Evolutionary conservation across 2,888 invertebrate species (phyloP).

Genomic region (Polia nebulosa): DNA sequence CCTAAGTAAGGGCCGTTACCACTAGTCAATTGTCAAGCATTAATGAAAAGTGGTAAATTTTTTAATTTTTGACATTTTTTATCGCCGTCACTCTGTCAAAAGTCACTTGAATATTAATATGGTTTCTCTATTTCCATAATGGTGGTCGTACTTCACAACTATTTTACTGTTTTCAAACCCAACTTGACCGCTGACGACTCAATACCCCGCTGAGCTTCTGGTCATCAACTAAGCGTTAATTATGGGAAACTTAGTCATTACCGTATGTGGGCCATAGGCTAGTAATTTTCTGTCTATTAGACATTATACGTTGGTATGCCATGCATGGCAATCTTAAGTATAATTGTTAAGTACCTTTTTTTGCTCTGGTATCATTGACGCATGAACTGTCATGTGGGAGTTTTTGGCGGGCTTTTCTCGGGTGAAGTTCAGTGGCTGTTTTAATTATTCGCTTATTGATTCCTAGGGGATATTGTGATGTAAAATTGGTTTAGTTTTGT

Average conservation of each 20-base stretch:
- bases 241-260: slow-evolving; percentile 56
- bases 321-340: slow-evolving; percentile 11
- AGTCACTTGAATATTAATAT: not conserved
- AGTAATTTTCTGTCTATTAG: slow-evolving; percentile 47
- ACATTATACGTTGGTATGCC: slow-evolving; percentile 11
- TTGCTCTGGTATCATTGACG: not conserved
- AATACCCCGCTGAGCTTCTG: slow-evolving; percentile 54
- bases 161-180: slow-evolving; percentile 18
- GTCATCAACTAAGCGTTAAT: slow-evolving; percentile 50
- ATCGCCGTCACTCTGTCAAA: too few relatives aligned
- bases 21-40: too few relatives aligned
- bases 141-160: slow-evolving; percentile 9
- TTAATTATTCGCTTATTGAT: too few relatives aligned
- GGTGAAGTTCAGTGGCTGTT: too few relatives aligned
- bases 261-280: slow-evolving; percentile 21
- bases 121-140: slow-evolving; percentile 20
- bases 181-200: slow-evolving; percentile 41
- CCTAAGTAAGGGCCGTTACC: too few relatives aligned
- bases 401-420: too few relatives aligned
- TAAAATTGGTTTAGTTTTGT: too few relatives aligned
- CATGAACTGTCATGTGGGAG: not conserved
- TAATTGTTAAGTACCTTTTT: slow-evolving; percentile 24
- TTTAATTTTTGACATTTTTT: too few relatives aligned
- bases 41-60: too few relatives aligned
- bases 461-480: too few relatives aligned